phyloP scores from a whole-genome alignment of 2,888 invertebrate species.

The Sesamia inferens region DNA sequence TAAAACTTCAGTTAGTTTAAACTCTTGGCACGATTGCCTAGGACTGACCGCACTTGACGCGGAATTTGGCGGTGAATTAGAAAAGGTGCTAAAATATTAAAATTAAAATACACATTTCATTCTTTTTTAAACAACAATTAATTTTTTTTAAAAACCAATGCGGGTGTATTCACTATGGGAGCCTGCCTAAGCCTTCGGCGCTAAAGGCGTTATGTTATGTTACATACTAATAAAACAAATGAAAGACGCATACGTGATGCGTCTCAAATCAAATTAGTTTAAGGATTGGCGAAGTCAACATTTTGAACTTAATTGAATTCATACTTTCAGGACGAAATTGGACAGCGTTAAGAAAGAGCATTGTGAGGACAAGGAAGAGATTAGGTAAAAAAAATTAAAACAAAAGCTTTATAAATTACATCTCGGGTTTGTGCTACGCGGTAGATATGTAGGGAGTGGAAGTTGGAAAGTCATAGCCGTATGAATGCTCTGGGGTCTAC shows the following conservation, averaged over 20 bases:
- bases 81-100: constrained; percentile 29
- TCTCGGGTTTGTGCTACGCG: constrained; percentile 18
- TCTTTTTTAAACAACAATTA: not conserved
- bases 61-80: not conserved
- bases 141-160: no score
- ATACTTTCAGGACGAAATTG: constrained; percentile 83
- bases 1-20: constrained; percentile 1
- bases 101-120: constrained; percentile 5
- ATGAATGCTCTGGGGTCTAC: constrained; percentile 10
- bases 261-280: constrained; percentile 30
- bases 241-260: constrained; percentile 10
- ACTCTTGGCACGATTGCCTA: constrained; percentile 3
- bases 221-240: constrained; percentile 1
- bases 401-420: constrained; percentile 6
- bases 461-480: not conserved
- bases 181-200: no score
- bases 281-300: constrained; percentile 57
- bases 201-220: not conserved
- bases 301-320: constrained; percentile 79
- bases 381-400: constrained; percentile 71
- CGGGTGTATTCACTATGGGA: no score
- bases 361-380: constrained; percentile 76
- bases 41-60: constrained; percentile 9
- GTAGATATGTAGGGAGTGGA: constrained; percentile 13
- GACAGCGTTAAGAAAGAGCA: constrained; percentile 75